Percentiles rank a stretch among this genome's conserved stretches.
These are phyloP conservation scores for Cryptoblepharus egeriae DNA, from an alignment of 2,797 vertebrate species.

Conservation along the genomic window DNA sequence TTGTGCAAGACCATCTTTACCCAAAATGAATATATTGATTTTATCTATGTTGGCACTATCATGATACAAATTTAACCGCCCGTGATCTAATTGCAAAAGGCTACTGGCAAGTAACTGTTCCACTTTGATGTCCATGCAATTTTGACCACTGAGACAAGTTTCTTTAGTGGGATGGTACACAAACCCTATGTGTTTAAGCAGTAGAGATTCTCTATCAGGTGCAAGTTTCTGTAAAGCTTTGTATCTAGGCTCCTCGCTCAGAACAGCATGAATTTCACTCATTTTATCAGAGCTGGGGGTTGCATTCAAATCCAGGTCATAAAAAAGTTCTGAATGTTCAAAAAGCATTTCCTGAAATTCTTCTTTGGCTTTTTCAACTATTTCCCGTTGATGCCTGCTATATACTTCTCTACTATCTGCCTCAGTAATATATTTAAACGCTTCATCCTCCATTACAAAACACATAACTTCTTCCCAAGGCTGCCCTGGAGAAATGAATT, in stretches of 20 bases:
- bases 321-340: conserved; percentile 98
- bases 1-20: conserved; percentile 95
- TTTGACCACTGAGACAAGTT: conserved; percentile 96
- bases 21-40: conserved; percentile 96
- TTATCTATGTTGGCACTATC: conserved; percentile 96
- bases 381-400: conserved; percentile 95
- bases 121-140: conserved; percentile 97
- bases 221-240: conserved; percentile 98
- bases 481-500: conserved; percentile 95
- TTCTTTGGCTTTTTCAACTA: conserved; percentile 99
- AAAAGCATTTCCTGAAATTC: conserved; percentile 99
- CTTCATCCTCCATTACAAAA: conserved; percentile 97
- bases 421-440: conserved; percentile 97
- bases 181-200: conserved; percentile 99
- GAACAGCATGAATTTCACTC: conserved; percentile 96
- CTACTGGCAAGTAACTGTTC: conserved; percentile 94
- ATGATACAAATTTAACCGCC: conserved; percentile 91
- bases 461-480: conserved; percentile 98
- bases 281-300: conserved; percentile 99
- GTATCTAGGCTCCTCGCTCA: conserved; percentile 97
- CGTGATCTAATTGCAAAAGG: conserved; percentile 91
- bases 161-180: conserved; percentile 99
- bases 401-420: conserved; percentile 96
- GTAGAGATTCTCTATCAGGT: conserved; percentile 95
- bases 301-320: conserved; percentile 98